phyloP scores from a whole-genome alignment of 92 coral and sea anemone genomes.

The Isaurus tuberculatus region DNA sequence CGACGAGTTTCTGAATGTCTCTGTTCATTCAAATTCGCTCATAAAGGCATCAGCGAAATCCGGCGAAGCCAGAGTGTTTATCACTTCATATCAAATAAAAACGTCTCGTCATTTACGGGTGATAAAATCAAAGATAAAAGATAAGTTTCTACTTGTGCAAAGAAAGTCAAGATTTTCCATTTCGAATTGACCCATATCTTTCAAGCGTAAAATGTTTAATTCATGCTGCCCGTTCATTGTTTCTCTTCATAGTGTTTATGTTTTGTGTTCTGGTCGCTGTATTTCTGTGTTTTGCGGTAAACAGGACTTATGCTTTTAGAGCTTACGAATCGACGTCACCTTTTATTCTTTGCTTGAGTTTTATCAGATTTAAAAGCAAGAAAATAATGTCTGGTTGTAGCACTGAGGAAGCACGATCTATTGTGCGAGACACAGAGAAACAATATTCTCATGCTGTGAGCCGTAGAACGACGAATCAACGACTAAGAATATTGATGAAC shows the following conservation, averaged over 20 bases:
- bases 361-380: conserved; percentile 14
- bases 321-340: neutral
- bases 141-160: neutral
- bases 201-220: conserved; percentile 16
- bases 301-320: neutral
- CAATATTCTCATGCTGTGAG: conserved; percentile 47
- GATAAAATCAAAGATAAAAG: conserved; percentile 20
- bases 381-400: neutral
- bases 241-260: conserved; percentile 20
- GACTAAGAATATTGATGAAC: conserved; percentile 34
- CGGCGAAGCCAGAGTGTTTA: conserved; percentile 21
- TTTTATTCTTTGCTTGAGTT: conserved; percentile 1
- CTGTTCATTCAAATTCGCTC: conserved; percentile 32
- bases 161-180: conserved; percentile 27
- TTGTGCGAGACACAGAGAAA: neutral
- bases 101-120: neutral
- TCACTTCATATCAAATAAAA: conserved; percentile 10
- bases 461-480: conserved; percentile 29
- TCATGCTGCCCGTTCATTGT: conserved; percentile 34
- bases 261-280: conserved; percentile 42
- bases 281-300: conserved; percentile 38
- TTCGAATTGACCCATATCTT: conserved; percentile 17
- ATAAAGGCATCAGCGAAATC: neutral
- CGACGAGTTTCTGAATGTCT: conserved; percentile 26
- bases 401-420: neutral